A percentile compares a stretch with the other conserved stretches of the same genome.
phyloP scores from a whole-genome alignment of 2,888 invertebrate species.

The Drosophila meridionalis region DNA sequence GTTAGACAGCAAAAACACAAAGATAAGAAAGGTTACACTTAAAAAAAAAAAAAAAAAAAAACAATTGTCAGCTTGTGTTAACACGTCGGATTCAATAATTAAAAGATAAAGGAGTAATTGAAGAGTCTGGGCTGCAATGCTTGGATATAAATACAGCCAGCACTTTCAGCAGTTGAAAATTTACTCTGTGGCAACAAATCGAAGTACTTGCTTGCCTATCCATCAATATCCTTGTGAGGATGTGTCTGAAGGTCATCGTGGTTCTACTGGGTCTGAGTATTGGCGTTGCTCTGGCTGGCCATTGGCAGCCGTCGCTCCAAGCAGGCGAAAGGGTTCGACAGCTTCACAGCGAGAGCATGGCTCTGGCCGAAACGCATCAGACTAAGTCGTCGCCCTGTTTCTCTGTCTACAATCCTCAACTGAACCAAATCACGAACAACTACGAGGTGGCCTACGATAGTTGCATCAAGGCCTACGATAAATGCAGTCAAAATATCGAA shows the following conservation, averaged over 20 bases:
- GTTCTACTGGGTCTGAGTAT: constrained; percentile 38
- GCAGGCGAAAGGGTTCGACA: constrained; percentile 26
- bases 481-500: neutral
- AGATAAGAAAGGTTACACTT: constrained; percentile 16
- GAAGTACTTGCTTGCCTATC: neutral
- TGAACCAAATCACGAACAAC: constrained; percentile 13
- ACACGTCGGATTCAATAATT: constrained; percentile 25
- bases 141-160: constrained; percentile 40
- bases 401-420: constrained; percentile 28
- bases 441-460: constrained; percentile 33
- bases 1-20: neutral
- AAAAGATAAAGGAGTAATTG: constrained; percentile 31
- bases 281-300: constrained; percentile 9
- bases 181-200: neutral
- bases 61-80: no score
- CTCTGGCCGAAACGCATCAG: constrained; percentile 42
- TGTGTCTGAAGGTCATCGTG: constrained; percentile 40
- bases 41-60: neutral
- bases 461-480: constrained; percentile 21
- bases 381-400: constrained; percentile 38
- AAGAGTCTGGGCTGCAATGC: neutral
- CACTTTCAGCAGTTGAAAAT: constrained; percentile 3
- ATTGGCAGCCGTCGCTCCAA: constrained; percentile 15
- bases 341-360: constrained; percentile 31
- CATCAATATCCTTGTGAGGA: constrained; percentile 18